Conservation (phyloP, 2,888 invertebrate genomes). For the Agrochola litura region DNA sequence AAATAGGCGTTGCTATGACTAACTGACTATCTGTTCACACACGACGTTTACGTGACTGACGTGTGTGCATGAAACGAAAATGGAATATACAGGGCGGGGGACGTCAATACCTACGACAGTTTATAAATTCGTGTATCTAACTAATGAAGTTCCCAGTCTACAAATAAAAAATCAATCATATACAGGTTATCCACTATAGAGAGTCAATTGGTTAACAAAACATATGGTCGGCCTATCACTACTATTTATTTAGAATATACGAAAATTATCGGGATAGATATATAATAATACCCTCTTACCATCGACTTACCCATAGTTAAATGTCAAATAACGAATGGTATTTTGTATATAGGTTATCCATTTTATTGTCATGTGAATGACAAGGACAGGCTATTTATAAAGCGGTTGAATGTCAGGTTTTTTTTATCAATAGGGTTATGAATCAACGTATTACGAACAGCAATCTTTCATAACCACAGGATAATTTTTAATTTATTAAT, state of each 20-base stretch:
- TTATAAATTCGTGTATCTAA: neutral
- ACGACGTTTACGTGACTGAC: too few species aligned
- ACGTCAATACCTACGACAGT: neutral
- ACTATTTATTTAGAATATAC: neutral
- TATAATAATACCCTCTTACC: neutral
- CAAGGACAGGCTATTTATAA: constrained; percentile 4
- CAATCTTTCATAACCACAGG: neutral
- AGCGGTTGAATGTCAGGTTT: constrained; percentile 9
- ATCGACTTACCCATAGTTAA: neutral
- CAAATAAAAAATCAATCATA: neutral
- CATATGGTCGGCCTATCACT: neutral
- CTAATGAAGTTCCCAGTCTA: neutral
- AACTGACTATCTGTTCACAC: too few species aligned
- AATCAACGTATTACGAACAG: neutral
- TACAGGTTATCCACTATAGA: neutral
- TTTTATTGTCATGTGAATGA: constrained; percentile 12
- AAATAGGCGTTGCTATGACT: too few species aligned
- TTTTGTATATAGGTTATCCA: neutral
- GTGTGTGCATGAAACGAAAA: neutral
- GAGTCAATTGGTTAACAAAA: neutral
- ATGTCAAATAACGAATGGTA: neutral
- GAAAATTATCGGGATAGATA: neutral
- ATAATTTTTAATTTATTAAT: too few species aligned
- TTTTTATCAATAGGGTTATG: neutral
- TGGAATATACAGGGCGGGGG: neutral